A percentile compares a stretch with the other conserved stretches of the same genome.
These are phyloP conservation scores for Corythornis madagascariensis DNA, from an alignment of 2,113 vertebrate species.

Conservation along the genomic window DNA sequence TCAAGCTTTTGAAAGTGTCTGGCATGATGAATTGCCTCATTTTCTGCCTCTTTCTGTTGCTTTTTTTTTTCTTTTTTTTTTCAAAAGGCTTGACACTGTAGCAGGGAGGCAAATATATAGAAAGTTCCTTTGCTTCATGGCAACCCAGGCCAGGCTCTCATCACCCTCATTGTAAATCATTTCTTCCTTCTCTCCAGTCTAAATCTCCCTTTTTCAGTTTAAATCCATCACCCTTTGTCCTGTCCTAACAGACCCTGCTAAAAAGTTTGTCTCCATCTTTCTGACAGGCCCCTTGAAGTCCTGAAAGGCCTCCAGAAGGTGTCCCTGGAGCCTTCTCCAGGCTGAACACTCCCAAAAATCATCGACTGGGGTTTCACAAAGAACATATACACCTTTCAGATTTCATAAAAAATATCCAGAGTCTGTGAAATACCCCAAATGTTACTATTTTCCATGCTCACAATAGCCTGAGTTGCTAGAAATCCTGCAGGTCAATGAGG, in stretches of 20 bases:
- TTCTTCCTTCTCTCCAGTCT: not conserved
- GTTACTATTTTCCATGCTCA: not conserved
- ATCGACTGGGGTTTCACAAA: not conserved
- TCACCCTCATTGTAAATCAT: not conserved
- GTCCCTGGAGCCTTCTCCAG: not conserved
- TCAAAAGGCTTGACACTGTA: not conserved
- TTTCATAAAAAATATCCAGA: not conserved
- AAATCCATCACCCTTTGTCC: not conserved
- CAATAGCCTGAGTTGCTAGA: not conserved
- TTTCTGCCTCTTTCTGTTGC: not conserved
- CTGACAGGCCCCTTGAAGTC: not conserved
- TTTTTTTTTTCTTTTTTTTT: not conserved
- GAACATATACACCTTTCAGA: not conserved
- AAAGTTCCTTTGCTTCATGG: not conserved
- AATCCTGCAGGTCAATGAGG: not conserved
- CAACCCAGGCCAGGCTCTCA: not conserved
- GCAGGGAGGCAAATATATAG: not conserved
- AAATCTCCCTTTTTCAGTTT: not conserved
- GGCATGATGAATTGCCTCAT: constrained; percentile 7
- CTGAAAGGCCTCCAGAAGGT: not conserved
- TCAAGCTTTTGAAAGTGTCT: not conserved
- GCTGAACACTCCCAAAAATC: not conserved
- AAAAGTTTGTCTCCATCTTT: not conserved
- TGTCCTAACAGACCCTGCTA: not conserved
- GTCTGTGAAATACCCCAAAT: rapidly evolving